Conservation (phyloP, 2,888 invertebrate species). For the Arctia plantaginis region DNA sequence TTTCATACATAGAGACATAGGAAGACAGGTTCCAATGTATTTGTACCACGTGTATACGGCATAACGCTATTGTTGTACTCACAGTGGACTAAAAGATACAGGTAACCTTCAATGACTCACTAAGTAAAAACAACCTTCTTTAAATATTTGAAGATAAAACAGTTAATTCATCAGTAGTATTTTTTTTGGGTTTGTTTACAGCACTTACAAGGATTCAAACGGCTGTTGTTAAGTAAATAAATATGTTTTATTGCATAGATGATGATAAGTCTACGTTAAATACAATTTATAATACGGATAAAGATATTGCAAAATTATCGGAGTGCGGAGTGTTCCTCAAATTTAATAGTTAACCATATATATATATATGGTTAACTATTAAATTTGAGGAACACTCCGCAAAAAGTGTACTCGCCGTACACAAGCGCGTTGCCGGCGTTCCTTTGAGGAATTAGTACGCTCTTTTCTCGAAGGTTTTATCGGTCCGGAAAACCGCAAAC, state of each 20-base stretch:
- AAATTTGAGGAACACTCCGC: too few species aligned
- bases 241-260: constrained; percentile 29
- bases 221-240: constrained; percentile 26
- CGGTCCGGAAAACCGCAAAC: too few species aligned
- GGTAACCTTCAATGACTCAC: constrained; percentile 3
- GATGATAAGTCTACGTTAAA: constrained; percentile 39
- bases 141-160: constrained; percentile 15
- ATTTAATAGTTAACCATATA: too few species aligned
- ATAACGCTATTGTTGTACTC: neutral
- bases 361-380: too few species aligned
- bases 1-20: neutral
- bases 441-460: too few species aligned
- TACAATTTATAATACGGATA: constrained; percentile 42
- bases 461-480: too few species aligned
- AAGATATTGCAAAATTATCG: too few species aligned
- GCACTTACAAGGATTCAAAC: constrained; percentile 22
- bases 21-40: neutral
- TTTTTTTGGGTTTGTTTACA: constrained; percentile 19
- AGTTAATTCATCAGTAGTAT: constrained; percentile 33
- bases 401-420: too few species aligned
- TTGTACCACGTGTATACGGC: neutral
- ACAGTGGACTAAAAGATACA: neutral
- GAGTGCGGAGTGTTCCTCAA: too few species aligned
- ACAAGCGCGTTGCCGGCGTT: too few species aligned
- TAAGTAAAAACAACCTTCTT: constrained; percentile 1